Evolutionary conservation across 1,140 invertebrate genomes (phyloP).

Genomic region (Aphelenchoides fujianensis): DNA sequence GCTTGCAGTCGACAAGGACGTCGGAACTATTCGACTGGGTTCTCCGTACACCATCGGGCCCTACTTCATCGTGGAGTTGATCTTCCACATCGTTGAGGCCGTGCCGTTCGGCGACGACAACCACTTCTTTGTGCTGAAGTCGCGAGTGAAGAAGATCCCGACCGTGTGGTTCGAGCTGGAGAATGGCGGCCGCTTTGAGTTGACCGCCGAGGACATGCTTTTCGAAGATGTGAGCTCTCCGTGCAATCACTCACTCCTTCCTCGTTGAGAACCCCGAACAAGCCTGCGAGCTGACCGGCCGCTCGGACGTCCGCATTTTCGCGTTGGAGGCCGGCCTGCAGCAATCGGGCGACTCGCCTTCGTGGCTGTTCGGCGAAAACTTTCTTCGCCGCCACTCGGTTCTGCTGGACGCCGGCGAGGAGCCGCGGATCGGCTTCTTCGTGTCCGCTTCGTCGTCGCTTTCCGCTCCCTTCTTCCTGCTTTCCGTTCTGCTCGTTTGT

Average conservation of each 20-base stretch:
- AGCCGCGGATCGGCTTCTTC: background rate
- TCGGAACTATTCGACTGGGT: background rate
- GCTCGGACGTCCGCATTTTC: background rate
- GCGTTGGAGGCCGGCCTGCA: background rate
- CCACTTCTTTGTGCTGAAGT: background rate
- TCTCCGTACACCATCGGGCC: background rate
- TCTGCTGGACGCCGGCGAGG: background rate
- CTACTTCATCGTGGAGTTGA: background rate
- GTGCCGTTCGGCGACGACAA: background rate
- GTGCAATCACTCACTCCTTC: too few species aligned
- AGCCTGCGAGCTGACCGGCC: background rate
- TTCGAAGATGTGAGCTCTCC: conserved; percentile 3
- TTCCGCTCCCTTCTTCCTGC: background rate
- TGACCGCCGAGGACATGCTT: background rate
- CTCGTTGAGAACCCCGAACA: too few species aligned
- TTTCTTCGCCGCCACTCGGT: background rate
- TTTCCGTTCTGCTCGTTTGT: background rate
- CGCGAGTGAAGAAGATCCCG: background rate
- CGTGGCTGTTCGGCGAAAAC: background rate
- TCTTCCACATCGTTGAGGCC: background rate
- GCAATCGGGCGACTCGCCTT: background rate
- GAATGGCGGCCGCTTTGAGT: background rate
- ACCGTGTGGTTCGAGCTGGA: background rate
- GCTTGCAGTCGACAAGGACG: background rate
- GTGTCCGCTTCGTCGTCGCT: background rate